Conservation (phyloP, 2,797 vertebrate species). For the Vireo griseus region DNA sequence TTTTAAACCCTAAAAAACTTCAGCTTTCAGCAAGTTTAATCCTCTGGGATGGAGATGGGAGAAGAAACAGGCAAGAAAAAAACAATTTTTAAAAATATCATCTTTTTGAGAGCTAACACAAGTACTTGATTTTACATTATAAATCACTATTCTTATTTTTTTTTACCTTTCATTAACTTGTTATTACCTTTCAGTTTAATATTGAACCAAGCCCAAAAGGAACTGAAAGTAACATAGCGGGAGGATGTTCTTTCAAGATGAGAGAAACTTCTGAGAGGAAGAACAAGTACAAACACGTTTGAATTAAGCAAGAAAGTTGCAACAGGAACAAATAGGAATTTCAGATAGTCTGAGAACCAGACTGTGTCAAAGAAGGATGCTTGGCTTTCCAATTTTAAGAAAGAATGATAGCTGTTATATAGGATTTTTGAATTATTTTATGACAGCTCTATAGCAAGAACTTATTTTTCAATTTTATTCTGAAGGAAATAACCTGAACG, state of each 20-base stretch:
- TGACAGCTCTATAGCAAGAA: not conserved
- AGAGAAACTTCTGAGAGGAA: not conserved
- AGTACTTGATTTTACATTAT: not conserved
- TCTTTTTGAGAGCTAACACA: not conserved
- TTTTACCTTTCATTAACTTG: not conserved
- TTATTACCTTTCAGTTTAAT: not conserved
- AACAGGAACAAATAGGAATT: not conserved
- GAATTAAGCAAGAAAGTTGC: not conserved
- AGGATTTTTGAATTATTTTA: constrained; percentile 26
- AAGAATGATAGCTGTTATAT: not conserved
- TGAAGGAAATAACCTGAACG: constrained; percentile 8
- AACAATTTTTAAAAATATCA: not conserved
- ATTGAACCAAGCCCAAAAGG: not conserved
- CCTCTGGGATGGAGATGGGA: not conserved
- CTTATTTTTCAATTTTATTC: constrained; percentile 39
- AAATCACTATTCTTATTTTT: not conserved
- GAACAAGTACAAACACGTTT: not conserved
- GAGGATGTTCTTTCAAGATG: not conserved
- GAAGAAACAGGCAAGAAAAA: not conserved
- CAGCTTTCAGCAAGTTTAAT: not conserved
- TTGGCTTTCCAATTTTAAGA: constrained; percentile 7
- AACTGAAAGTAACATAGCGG: not conserved
- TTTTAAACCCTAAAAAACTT: not conserved
- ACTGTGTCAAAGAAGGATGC: not conserved
- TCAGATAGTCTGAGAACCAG: not conserved